Evolutionary conservation across 2,888 invertebrate species (phyloP).

Genomic region (Neuroscelio doddi): DNA sequence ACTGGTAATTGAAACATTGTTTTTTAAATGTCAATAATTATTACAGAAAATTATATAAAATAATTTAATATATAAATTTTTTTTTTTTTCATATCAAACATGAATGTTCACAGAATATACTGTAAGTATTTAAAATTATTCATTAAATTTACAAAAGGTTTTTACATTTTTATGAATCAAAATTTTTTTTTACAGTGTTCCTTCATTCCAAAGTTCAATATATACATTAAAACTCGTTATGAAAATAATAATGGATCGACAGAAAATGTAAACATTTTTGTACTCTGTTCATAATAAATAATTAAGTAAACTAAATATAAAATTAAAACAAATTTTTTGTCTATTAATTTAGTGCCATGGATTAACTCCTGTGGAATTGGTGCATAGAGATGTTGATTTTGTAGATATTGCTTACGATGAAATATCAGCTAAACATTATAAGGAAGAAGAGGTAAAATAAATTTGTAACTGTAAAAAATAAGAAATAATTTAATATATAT

Average conservation of each 20-base stretch:
- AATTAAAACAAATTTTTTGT: slow-evolving; percentile 10
- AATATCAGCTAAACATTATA: slow-evolving; percentile 88
- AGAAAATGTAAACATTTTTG: slow-evolving; percentile 83
- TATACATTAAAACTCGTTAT: slow-evolving; percentile 90
- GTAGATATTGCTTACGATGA: slow-evolving; percentile 93
- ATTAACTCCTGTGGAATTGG: slow-evolving; percentile 81
- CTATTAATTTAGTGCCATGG: slow-evolving; percentile 78
- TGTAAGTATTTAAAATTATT: slow-evolving; percentile 74
- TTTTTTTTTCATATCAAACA: slow-evolving; percentile 52
- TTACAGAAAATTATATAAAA: slow-evolving; percentile 20
- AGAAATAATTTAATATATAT: background rate
- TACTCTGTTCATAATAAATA: too few species aligned
- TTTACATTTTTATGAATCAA: slow-evolving; percentile 45
- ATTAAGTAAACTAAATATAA: too few species aligned
- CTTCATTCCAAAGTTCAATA: slow-evolving; percentile 88
- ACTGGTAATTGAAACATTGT: slow-evolving; percentile 85
- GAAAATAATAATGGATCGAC: slow-evolving; percentile 90
- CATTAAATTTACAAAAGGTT: background rate
- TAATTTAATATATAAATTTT: too few species aligned
- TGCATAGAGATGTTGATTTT: slow-evolving; percentile 82
- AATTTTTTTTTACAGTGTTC: slow-evolving; percentile 84
- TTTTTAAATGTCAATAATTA: too few species aligned
- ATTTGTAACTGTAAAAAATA: slow-evolving; percentile 1
- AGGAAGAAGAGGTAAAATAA: slow-evolving; percentile 81
- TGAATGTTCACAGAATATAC: slow-evolving; percentile 78